Conservation (phyloP, 2,888 invertebrate genomes). For the Hecatera dysodea region DNA sequence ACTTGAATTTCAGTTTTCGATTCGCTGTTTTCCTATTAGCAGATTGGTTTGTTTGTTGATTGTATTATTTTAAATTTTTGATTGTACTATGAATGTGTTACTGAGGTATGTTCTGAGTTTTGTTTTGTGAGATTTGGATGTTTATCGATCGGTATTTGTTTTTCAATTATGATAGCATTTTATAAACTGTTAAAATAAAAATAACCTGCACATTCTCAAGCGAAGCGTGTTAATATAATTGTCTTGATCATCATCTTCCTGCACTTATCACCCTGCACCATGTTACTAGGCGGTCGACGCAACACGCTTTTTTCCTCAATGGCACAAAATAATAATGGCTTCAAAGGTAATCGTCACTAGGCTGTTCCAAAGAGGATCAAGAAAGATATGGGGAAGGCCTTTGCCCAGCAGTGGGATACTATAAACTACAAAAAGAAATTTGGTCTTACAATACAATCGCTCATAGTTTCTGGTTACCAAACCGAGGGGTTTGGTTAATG, state of each 20-base stretch:
- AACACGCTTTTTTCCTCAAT: no score
- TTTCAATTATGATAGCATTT: neutral
- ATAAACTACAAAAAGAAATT: neutral
- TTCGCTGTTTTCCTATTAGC: conserved; percentile 50
- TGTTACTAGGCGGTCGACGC: no score
- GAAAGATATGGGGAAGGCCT: neutral
- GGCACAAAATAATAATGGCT: neutral
- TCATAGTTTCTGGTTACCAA: neutral
- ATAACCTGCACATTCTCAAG: neutral
- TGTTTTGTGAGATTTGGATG: neutral
- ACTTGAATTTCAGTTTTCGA: conserved; percentile 51
- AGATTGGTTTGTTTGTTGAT: conserved; percentile 38
- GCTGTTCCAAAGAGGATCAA: no score
- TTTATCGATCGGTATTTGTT: neutral
- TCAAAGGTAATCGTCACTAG: neutral
- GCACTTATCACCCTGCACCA: no score
- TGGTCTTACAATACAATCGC: no score
- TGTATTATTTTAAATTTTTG: conserved; percentile 54
- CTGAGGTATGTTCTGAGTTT: conserved; percentile 12
- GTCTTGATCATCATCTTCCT: no score
- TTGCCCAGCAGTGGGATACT: neutral
- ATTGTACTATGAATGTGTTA: conserved; percentile 32
- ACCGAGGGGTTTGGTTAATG: no score
- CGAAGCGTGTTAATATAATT: no score
- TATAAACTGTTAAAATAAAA: neutral